Base-by-base conservation (phyloP, 2,113 vertebrate genomes). In the Epinephelus fuscoguttatus region DNA sequence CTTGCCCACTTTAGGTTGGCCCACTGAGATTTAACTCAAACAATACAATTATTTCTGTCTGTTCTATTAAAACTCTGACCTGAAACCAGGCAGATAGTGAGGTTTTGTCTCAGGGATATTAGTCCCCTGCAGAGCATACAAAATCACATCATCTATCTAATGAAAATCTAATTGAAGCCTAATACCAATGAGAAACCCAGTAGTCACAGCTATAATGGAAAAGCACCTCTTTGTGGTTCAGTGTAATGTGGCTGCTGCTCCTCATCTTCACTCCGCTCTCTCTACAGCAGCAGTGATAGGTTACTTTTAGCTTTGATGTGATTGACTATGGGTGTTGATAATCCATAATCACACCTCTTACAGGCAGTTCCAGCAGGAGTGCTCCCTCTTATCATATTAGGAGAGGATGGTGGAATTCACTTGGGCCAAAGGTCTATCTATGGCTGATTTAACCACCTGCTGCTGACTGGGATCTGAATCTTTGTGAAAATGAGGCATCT, bases 321-420 rank as follows among this genome's bases (percentile, higher is more conserved):
- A 88, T 56, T 49, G 70, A 69, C 78, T 82, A 23, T 2, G 82
- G 85, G 75, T 86, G 87, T 90, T 88, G 81, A 85, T 90, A 89
- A 94, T 93, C 91, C 71, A 93, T 93, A 84, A 86, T 67, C 72
- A 83, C 81, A 82, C 37, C 57, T 70, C 77, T 85, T 30, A 53
- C 61, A 73, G 80, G 76, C 88, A 77, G 63, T 61, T 84, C 56
- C 69, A 70, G 74, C 8, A 75, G 21, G 61, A 84, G 52, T 67
- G 57, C 75, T 70, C 17, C 42, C 56, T 70, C 50, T 67, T 79
- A 75, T 85, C 59, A 37, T 66, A 82, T 75, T 71, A 85, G 61
- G 60, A 70, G 73, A 84, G 62, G 85, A 88, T 68, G 50, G 52
- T 42, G 63, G 40, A 75, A 85, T 89, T 84, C 33, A 78, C 61